Evolutionary conservation across 2,113 vertebrate genomes (phyloP).

Genomic region (Pogonocichla stellata): DNA sequence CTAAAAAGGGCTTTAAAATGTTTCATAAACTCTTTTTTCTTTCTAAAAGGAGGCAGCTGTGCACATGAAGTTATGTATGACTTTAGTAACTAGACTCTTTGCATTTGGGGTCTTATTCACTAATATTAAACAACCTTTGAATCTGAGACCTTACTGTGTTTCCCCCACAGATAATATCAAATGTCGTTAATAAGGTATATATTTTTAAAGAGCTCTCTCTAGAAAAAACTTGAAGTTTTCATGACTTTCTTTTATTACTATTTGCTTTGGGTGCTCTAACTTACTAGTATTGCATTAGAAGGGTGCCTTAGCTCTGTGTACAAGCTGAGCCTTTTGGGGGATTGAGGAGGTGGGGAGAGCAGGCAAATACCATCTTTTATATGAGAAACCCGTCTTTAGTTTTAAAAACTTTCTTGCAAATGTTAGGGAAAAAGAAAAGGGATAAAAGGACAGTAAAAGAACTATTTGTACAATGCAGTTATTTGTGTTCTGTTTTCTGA

Average conservation of each 20-base stretch:
- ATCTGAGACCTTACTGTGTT: not conserved
- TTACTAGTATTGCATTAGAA: not conserved
- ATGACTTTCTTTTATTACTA: not conserved
- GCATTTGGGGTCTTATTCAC: not conserved
- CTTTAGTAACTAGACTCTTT: not conserved
- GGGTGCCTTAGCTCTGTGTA: not conserved
- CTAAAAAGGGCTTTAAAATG: not conserved
- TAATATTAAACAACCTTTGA: not conserved
- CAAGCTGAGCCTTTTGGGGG: not conserved
- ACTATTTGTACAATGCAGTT: not conserved
- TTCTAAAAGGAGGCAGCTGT: not conserved
- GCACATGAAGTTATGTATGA: not conserved
- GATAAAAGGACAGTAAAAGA: not conserved
- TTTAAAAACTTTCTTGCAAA: not conserved
- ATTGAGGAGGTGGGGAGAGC: not conserved
- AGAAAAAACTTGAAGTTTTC: not conserved
- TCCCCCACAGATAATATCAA: not conserved
- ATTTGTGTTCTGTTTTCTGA: accelerated
- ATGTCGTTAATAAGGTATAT: not conserved
- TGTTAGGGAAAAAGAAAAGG: not conserved
- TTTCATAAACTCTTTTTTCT: not conserved
- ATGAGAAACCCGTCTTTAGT: not conserved
- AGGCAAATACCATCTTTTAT: not conserved
- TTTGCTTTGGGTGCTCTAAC: not conserved
- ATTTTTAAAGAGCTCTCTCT: not conserved